These are phyloP conservation scores for Bungarus multicinctus DNA, from an alignment of 2,113 vertebrate genomes.

Conservation along the genomic window DNA sequence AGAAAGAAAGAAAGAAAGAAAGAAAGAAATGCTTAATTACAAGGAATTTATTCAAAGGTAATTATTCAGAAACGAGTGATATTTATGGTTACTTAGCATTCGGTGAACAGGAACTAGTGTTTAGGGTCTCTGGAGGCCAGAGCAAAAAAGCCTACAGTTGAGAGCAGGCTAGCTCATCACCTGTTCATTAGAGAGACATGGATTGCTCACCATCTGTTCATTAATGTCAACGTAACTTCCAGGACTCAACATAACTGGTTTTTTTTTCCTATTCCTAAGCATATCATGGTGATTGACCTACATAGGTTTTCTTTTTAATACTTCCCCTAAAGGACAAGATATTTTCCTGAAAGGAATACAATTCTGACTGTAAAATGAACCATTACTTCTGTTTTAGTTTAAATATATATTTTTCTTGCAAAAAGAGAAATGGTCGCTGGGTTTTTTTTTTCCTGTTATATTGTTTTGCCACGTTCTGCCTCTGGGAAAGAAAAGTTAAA, in stretches of 20 bases:
- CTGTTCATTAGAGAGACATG: neutral
- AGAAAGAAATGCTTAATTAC: neutral
- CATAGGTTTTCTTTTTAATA: neutral
- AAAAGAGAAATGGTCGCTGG: neutral
- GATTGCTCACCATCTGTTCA: neutral
- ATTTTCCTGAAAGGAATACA: neutral
- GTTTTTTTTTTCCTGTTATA: neutral
- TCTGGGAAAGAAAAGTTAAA: neutral
- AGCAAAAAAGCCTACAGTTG: neutral
- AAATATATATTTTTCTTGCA: neutral
- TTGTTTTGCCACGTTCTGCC: neutral
- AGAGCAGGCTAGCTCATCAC: neutral
- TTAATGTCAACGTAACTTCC: neutral
- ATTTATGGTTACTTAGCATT: neutral
- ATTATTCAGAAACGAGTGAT: neutral
- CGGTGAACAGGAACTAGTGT: neutral
- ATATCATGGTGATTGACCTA: neutral
- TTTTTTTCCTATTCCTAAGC: neutral
- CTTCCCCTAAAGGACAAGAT: neutral
- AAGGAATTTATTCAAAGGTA: neutral
- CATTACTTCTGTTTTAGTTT: neutral
- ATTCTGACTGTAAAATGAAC: neutral
- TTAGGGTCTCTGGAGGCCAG: neutral
- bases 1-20: no score
- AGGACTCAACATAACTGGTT: neutral